phyloP scores from a whole-genome alignment of 2,888 invertebrate genomes.

The Dione vanillae region DNA sequence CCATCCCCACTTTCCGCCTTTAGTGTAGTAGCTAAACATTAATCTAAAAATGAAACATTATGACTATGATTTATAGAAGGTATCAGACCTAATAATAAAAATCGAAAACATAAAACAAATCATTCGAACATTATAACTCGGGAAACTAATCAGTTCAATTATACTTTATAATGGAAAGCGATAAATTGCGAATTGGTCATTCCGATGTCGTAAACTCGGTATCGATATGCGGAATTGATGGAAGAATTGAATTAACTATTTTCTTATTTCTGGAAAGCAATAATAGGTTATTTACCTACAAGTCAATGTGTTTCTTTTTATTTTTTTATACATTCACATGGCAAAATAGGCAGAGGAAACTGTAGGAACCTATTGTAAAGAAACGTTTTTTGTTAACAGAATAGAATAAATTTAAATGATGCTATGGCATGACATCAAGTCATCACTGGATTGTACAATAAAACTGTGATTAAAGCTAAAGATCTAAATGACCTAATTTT shows the following conservation, averaged over 20 bases:
- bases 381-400: too few relatives aligned
- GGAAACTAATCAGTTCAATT: constrained; percentile 54
- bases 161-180: constrained; percentile 56
- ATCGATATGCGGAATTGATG: constrained; percentile 37
- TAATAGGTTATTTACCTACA: background rate
- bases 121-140: background rate
- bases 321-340: too few relatives aligned
- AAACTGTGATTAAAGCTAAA: too few relatives aligned
- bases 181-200: constrained; percentile 50
- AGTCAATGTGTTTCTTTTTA: too few relatives aligned
- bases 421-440: too few relatives aligned
- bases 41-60: background rate
- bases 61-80: constrained; percentile 4
- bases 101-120: constrained; percentile 12
- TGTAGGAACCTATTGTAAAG: too few relatives aligned
- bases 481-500: too few relatives aligned
- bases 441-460: too few relatives aligned
- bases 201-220: constrained; percentile 33
- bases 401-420: too few relatives aligned
- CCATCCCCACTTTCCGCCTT: too few relatives aligned
- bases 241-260: constrained; percentile 18
- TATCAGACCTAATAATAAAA: constrained; percentile 1
- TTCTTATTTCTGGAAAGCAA: background rate
- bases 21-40: too few relatives aligned
- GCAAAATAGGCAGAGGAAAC: too few relatives aligned